Evolutionary conservation across 1,140 invertebrate species (phyloP), one percentile per base, ranked within the genome.

Genomic region (Drosophila ficusphila): DNA sequence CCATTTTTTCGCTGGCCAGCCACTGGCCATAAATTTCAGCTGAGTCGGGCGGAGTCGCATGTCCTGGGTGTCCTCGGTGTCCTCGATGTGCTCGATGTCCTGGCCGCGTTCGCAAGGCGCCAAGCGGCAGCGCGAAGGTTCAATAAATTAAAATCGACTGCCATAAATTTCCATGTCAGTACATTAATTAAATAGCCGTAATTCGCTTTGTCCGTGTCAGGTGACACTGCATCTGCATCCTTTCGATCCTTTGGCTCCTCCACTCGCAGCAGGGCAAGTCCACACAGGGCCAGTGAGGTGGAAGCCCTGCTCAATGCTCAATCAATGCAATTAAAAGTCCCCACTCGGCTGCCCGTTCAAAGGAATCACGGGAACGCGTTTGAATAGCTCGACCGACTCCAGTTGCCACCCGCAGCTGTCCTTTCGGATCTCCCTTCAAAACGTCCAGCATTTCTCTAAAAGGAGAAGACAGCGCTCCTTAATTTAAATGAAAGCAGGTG

Each of bases 111-210:
- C 27, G 33, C 23, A 38, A 38, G 64, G 57, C 56, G 77, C 73
- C 39, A 83, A 78, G 51, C 42, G 76, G 60, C 60, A 42, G 36
- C 47, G 58, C 73, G 42, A 81, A 79, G 67, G 73, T 74, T 82
- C 82, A 88, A 86, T 86, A 86, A 86, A 86, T 86, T 89, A 88
- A 88, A 88, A 88, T 90, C 81, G 75, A 82, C 56, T 88, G 81
- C 88, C 78, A 90, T 90, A 90, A 90, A 90, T 90, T 90, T 79
- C 52, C 69, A 79, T 90, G 88, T 90, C 86, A 88, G 71, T 90
- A 86, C 88, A 90, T 90, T 90, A 90, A 90, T 88, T 90, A 88
- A 88, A 88, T 88, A 70, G 82, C 74, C 78, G 78, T 86, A 86
- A 86, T 86, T 86, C 76, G 76, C 76, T 70, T 73, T 47, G 56